A percentile compares a stretch with the other conserved stretches of the same genome.
Conservation (phyloP, 2,797 vertebrate species). For the Danionella dracula region DNA sequence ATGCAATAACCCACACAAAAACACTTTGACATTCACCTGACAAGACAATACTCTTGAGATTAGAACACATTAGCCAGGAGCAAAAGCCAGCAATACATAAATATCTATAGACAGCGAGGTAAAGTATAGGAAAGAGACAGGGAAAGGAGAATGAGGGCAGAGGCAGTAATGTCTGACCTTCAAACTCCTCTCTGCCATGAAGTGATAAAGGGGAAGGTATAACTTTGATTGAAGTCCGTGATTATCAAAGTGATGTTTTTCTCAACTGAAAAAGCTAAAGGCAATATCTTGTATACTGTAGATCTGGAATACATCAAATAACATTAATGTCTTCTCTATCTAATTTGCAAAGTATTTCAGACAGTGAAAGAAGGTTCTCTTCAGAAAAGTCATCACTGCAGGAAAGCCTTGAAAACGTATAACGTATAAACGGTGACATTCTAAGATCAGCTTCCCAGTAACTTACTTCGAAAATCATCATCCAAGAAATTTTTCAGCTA, state of each 20-base stretch:
- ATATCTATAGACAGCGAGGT: constrained; percentile 28
- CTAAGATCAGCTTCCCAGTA: constrained; percentile 1
- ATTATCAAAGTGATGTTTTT: constrained; percentile 12
- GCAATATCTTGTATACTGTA: background rate
- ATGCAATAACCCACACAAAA: constrained; percentile 22
- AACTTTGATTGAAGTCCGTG: constrained; percentile 8
- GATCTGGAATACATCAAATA: constrained; percentile 20
- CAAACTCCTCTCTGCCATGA: constrained; percentile 29
- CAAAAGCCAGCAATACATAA: constrained; percentile 21
- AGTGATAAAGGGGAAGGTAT: background rate
- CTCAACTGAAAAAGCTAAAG: background rate
- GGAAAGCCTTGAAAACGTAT: background rate
- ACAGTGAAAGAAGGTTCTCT: constrained; percentile 10
- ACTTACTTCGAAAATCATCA: too few relatives aligned
- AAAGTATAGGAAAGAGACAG: constrained; percentile 31
- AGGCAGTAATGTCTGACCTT: constrained; percentile 38
- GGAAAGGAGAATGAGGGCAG: constrained; percentile 4
- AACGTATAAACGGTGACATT: background rate
- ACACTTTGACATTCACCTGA: constrained; percentile 7
- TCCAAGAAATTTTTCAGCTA: too few relatives aligned
- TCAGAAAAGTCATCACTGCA: background rate
- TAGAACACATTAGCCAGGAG: constrained; percentile 26
- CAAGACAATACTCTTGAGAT: constrained; percentile 31
- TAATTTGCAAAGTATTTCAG: background rate
- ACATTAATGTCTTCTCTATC: background rate